A percentile compares a stretch with the other conserved stretches of the same genome.
Conservation (phyloP, 2,888 invertebrate species). For the Callosobruchus maculatus region DNA sequence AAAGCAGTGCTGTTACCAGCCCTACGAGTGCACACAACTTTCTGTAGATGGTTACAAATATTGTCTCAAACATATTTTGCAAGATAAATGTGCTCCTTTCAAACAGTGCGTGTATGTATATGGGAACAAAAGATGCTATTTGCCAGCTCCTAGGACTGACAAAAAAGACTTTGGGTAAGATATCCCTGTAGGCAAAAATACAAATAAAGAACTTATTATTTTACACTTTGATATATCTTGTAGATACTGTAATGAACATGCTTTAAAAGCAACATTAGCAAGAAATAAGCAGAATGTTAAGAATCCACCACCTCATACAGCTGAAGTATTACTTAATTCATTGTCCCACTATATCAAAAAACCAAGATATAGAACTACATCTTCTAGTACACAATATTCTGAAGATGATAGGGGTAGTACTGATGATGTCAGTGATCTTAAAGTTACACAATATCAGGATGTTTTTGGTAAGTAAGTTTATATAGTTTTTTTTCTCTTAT, state of each 20-base stretch:
- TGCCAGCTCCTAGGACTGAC: conserved; percentile 71
- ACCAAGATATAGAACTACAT: conserved; percentile 31
- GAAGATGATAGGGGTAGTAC: conserved; percentile 39
- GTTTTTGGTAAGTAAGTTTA: conserved; percentile 56
- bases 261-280: conserved; percentile 60
- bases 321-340: conserved; percentile 63
- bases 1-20: conserved; percentile 59
- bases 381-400: conserved; percentile 32
- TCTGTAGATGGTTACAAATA: conserved; percentile 70
- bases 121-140: conserved; percentile 67
- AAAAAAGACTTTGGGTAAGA: conserved; percentile 63
- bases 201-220: too few relatives aligned
- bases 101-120: conserved; percentile 73
- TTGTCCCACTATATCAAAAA: conserved; percentile 62
- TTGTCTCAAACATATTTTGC: conserved; percentile 79
- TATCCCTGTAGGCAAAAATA: neutral
- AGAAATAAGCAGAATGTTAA: conserved; percentile 61
- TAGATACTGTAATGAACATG: conserved; percentile 69
- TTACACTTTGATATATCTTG: too few relatives aligned
- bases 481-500: too few relatives aligned
- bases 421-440: conserved; percentile 51
- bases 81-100: conserved; percentile 80
- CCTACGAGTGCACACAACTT: conserved; percentile 64
- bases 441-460: conserved; percentile 50
- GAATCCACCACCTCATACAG: conserved; percentile 61